A percentile compares a stretch with the other conserved stretches of the same genome.
Conservation (phyloP, 2,888 invertebrate species). For the Cataglyphis livida region DNA sequence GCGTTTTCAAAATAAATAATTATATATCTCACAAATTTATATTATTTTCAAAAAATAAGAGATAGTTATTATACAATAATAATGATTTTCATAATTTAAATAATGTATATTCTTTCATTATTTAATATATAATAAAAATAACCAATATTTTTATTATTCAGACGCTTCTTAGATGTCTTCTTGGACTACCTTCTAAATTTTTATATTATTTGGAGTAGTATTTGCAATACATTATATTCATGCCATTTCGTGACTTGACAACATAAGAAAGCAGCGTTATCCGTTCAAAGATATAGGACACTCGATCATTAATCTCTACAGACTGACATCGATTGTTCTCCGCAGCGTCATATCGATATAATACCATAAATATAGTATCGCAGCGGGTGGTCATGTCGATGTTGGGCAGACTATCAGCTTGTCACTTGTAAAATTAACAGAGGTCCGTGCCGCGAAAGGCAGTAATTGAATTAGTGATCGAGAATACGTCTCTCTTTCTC, state of each 20-base stretch:
- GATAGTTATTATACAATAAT: background rate
- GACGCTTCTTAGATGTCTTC: background rate
- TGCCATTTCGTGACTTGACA: constrained; percentile 21
- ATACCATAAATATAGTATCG: constrained; percentile 14
- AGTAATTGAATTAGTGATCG: constrained; percentile 67
- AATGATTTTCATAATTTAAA: background rate
- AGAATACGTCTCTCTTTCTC: constrained; percentile 53
- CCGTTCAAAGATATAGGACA: constrained; percentile 24
- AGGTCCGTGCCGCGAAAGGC: background rate
- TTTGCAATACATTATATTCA: background rate
- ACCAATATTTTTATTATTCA: background rate
- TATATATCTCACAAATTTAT: background rate
- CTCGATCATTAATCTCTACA: constrained; percentile 28
- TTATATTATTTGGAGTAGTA: background rate
- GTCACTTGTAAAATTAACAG: constrained; percentile 56
- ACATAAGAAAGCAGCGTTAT: constrained; percentile 28
- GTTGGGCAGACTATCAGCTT: background rate
- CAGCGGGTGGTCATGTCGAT: background rate
- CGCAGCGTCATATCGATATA: constrained; percentile 8
- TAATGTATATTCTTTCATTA: background rate
- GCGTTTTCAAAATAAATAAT: background rate
- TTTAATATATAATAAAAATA: background rate
- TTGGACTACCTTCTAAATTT: background rate
- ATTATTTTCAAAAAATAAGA: background rate
- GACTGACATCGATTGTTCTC: constrained; percentile 30